phyloP scores from a whole-genome alignment of 2,797 vertebrate genomes.

The Gymnothorax reevesii region DNA sequence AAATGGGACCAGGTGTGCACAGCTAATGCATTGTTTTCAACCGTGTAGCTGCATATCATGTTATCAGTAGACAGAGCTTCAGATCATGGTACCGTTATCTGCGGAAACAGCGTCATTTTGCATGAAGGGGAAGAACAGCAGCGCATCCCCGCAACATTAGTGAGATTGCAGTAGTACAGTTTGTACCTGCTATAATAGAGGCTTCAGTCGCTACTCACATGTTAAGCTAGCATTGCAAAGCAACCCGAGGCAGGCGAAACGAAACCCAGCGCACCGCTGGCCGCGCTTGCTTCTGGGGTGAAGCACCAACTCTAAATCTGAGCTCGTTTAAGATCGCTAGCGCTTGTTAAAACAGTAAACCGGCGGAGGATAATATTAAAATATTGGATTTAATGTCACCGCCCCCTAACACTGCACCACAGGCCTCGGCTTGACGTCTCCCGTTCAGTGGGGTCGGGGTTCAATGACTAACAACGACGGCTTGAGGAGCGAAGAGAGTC shows the following conservation, averaged over 20 bases:
- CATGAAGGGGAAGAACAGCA: background rate
- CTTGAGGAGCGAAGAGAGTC: constrained; percentile 74
- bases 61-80: constrained; percentile 31
- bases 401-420: constrained; percentile 79
- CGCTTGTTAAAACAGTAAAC: constrained; percentile 53
- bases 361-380: constrained; percentile 55
- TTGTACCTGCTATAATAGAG: constrained; percentile 56
- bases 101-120: background rate
- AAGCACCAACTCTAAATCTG: constrained; percentile 36
- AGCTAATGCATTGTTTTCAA: constrained; percentile 48
- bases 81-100: background rate
- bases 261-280: constrained; percentile 52
- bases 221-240: constrained; percentile 70
- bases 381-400: constrained; percentile 57
- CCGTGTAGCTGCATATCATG: constrained; percentile 50
- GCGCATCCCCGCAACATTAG: background rate
- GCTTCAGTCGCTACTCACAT: constrained; percentile 78
- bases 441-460: constrained; percentile 81
- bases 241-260: constrained; percentile 57
- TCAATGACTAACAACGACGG: constrained; percentile 80
- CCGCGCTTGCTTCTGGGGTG: constrained; percentile 53
- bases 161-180: constrained; percentile 35
- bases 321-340: constrained; percentile 50
- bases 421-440: constrained; percentile 83
- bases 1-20: background rate